A percentile compares a stretch with the other conserved stretches of the same genome.
Conservation (phyloP, 2,797 vertebrate genomes). For the Hipposideros larvatus region DNA sequence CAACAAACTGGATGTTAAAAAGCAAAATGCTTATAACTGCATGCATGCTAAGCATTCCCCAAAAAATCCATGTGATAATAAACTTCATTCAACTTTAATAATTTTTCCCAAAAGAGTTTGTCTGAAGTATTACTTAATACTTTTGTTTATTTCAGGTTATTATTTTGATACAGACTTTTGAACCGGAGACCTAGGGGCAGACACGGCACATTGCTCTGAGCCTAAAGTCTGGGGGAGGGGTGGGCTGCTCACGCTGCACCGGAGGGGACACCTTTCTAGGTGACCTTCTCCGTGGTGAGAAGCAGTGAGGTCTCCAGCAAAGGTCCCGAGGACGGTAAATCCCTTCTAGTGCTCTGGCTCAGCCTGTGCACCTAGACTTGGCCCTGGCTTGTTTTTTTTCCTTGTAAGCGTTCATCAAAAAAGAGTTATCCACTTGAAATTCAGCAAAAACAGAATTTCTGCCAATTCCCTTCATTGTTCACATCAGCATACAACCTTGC, state of each 20-base stretch:
- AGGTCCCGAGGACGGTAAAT: fast-evolving
- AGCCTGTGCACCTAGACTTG: fast-evolving
- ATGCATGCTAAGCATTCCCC: neutral
- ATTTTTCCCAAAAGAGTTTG: neutral
- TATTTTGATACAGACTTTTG: neutral
- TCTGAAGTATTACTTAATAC: neutral
- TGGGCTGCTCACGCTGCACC: fast-evolving
- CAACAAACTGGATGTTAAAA: neutral
- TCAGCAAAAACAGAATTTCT: neutral
- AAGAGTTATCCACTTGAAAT: neutral
- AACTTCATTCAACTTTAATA: neutral
- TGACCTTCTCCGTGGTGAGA: fast-evolving
- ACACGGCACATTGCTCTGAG: neutral
- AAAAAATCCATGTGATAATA: neutral
- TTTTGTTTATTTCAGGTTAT: neutral
- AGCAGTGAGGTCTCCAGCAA: fast-evolving
- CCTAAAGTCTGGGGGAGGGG: neutral
- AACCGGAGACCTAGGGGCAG: fast-evolving
- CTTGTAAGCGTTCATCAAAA: neutral
- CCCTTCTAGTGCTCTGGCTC: fast-evolving
- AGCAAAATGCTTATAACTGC: neutral
- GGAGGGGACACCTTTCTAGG: fast-evolving
- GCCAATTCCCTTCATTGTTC: neutral
- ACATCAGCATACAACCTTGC: fast-evolving
- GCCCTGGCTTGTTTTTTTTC: neutral